Evolutionary conservation across 2,113 vertebrate species (phyloP).

Genomic region (Pangasianodon gigas): DNA sequence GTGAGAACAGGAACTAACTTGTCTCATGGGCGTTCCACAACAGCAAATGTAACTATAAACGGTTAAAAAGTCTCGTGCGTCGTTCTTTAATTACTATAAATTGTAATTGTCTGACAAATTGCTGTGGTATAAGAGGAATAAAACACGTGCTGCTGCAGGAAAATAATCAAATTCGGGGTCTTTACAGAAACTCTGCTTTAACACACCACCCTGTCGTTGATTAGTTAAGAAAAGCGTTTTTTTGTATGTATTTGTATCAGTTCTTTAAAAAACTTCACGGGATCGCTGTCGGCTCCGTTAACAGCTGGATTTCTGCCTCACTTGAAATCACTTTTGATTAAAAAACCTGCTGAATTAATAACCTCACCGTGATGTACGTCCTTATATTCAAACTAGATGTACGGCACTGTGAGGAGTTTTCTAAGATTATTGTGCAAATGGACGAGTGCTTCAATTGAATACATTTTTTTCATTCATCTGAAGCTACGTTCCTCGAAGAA

Average conservation of each 20-base stretch:
- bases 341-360: background rate
- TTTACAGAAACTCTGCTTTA: background rate
- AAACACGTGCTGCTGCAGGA: too few relatives aligned
- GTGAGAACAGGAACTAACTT: too few relatives aligned
- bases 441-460: conserved; percentile 82
- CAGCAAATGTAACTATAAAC: background rate
- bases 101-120: background rate
- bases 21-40: background rate
- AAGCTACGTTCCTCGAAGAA: conserved; percentile 38
- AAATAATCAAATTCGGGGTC: background rate
- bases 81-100: background rate
- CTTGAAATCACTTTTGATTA: background rate
- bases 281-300: background rate
- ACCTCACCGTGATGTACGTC: background rate
- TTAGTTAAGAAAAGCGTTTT: background rate
- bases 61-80: background rate
- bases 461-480: conserved; percentile 85
- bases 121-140: too few relatives aligned
- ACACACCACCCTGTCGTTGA: background rate
- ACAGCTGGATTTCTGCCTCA: background rate
- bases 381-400: background rate
- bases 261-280: background rate
- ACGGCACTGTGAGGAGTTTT: conserved; percentile 52
- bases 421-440: conserved; percentile 86
- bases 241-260: background rate